phyloP scores from a whole-genome alignment of 2,113 vertebrate species.

The Arvicanthis niloticus region DNA sequence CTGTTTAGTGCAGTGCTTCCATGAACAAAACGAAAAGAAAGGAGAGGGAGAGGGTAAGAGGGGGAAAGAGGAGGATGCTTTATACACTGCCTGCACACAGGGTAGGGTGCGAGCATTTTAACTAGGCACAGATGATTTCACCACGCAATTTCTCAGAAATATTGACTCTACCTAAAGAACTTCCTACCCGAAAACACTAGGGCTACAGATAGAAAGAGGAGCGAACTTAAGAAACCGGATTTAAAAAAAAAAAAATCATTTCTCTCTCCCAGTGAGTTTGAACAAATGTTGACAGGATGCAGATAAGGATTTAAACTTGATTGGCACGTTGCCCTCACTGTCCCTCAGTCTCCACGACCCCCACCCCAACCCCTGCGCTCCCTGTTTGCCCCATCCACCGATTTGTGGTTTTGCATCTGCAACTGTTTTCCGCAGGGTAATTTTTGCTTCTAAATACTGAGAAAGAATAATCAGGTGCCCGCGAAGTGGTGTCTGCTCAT shows the following conservation, averaged over 20 bases:
- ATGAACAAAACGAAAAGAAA: not conserved
- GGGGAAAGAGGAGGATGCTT: not conserved
- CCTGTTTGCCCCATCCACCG: conserved; percentile 21
- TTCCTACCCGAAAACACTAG: conserved; percentile 4
- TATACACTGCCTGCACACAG: not conserved
- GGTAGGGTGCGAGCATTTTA: conserved; percentile 25
- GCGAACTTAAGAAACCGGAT: not conserved
- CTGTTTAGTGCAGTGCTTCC: conserved; percentile 52
- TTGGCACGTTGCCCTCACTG: not conserved
- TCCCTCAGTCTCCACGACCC: not conserved
- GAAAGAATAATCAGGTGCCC: conserved; percentile 79
- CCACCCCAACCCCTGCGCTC: not conserved
- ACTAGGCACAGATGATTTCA: not conserved
- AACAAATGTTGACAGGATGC: conserved; percentile 37
- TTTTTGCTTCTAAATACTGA: conserved; percentile 67
- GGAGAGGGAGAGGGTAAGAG: not conserved
- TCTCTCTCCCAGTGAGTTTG: conserved; percentile 37
- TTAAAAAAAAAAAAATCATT: not conserved
- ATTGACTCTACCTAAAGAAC: not conserved
- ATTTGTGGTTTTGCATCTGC: not conserved
- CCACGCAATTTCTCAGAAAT: conserved; percentile 58
- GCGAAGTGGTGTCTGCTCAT: conserved; percentile 70
- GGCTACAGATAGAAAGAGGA: not conserved
- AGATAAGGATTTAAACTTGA: conserved; percentile 45
- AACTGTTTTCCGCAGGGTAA: conserved; percentile 40